These are phyloP conservation scores for Toxonevra muliebris DNA, from an alignment of 2,888 invertebrate genomes.

Conservation along the genomic window DNA sequence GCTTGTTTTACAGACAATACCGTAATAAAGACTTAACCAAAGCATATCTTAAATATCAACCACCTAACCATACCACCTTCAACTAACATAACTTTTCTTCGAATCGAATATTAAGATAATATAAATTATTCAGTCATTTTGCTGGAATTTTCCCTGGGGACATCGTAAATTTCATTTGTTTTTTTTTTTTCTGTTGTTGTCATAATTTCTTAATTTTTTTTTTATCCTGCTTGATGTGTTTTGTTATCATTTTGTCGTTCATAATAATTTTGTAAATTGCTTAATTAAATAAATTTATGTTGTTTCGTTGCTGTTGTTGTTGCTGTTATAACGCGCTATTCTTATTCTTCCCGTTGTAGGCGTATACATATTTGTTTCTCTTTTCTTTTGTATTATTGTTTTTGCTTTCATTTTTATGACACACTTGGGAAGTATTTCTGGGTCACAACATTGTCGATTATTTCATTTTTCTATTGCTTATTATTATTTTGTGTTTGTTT, in stretches of 20 bases:
- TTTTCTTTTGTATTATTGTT: conserved; percentile 15
- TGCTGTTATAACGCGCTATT: neutral
- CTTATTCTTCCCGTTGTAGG: neutral
- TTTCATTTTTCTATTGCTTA: neutral
- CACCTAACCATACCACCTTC: too few relatives aligned
- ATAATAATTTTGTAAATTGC: conserved; percentile 30
- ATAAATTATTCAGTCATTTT: too few relatives aligned
- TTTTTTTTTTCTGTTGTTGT: too few relatives aligned
- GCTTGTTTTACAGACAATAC: too few relatives aligned
- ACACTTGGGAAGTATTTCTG: conserved; percentile 19
- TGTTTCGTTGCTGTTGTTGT: conserved; percentile 10
- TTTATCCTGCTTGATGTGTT: conserved; percentile 1
- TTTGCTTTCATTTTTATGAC: conserved; percentile 8
- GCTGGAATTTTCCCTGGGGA: too few relatives aligned
- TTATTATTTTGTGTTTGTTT: neutral
- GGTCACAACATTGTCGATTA: neutral
- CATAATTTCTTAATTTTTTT: neutral
- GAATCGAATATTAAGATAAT: too few relatives aligned
- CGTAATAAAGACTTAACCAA: too few relatives aligned
- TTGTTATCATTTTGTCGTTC: conserved; percentile 14
- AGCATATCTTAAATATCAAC: too few relatives aligned
- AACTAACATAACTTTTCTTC: too few relatives aligned
- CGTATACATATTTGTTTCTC: too few relatives aligned
- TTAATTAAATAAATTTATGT: conserved; percentile 36
- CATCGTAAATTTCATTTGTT: too few relatives aligned